phyloP scores from a whole-genome alignment of 2,797 vertebrate species.

The Carduelis carduelis region DNA sequence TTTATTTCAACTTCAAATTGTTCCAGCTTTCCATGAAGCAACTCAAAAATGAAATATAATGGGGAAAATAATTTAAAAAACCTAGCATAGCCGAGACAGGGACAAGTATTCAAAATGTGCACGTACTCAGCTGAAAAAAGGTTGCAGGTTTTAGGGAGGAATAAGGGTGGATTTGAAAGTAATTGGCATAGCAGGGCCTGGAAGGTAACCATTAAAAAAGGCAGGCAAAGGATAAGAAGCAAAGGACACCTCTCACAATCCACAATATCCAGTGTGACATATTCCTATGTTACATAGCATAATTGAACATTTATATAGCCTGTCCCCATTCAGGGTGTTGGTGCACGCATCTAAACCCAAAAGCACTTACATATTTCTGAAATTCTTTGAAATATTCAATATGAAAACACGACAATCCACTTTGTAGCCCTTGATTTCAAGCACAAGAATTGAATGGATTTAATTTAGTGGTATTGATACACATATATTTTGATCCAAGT shows the following conservation, averaged over 20 bases:
- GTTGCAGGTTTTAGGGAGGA: not conserved
- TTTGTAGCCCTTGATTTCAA: not conserved
- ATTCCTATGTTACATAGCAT: not conserved
- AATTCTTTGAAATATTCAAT: not conserved
- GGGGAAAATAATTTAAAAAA: not conserved
- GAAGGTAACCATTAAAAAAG: not conserved
- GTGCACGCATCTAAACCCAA: not conserved
- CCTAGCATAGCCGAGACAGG: not conserved
- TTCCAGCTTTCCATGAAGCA: not conserved
- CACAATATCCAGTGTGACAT: not conserved
- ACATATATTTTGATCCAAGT: not conserved
- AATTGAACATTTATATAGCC: not conserved
- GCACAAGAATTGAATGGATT: not conserved
- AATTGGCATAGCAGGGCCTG: not conserved
- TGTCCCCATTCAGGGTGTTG: not conserved
- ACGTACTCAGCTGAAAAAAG: not conserved
- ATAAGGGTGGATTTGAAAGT: not conserved
- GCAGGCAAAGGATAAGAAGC: not conserved
- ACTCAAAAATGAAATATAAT: not conserved
- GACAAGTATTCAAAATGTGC: not conserved
- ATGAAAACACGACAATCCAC: not conserved
- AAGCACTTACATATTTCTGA: not conserved
- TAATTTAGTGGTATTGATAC: not conserved
- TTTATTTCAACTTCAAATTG: not conserved
- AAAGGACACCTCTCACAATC: not conserved